A percentile compares a stretch with the other conserved stretches of the same genome.
Conservation (phyloP, 2,888 invertebrate genomes). For the Orgyia antiqua region DNA sequence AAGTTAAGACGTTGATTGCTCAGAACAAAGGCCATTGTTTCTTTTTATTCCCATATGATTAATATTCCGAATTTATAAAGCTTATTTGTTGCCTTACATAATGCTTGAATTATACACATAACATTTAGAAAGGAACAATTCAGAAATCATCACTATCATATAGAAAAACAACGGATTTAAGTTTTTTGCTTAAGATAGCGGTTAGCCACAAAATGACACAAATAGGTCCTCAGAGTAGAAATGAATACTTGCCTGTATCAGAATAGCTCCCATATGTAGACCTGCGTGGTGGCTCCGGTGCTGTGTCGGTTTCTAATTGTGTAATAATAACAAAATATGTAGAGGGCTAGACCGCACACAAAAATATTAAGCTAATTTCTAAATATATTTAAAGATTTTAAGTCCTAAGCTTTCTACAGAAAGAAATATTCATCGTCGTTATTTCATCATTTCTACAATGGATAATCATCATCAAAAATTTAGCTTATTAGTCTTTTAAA, state of each 20-base stretch:
- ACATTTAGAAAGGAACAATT: slow-evolving; percentile 5
- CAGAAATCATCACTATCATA: slow-evolving; percentile 34
- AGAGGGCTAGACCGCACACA: slow-evolving; percentile 38
- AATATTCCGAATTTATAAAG: slow-evolving; percentile 31
- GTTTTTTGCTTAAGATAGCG: slow-evolving; percentile 5
- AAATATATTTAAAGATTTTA: slow-evolving; percentile 5
- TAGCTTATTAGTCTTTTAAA: too few species aligned
- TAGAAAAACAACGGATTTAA: slow-evolving; percentile 33
- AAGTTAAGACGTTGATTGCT: slow-evolving; percentile 52
- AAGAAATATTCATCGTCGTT: slow-evolving; percentile 29
- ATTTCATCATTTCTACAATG: slow-evolving; percentile 1
- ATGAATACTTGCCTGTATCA: slow-evolving; percentile 74
- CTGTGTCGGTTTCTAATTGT: slow-evolving; percentile 78
- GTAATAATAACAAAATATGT: slow-evolving; percentile 55
- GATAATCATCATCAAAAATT: too few species aligned
- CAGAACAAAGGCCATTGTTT: slow-evolving; percentile 71
- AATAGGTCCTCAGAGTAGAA: slow-evolving; percentile 1
- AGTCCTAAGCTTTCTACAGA: too few species aligned
- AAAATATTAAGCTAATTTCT: not conserved
- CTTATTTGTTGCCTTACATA: slow-evolving; percentile 28
- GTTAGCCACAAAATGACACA: slow-evolving; percentile 15
- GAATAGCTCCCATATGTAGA: slow-evolving; percentile 73
- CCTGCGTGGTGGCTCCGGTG: slow-evolving; percentile 82
- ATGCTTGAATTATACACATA: slow-evolving; percentile 13
- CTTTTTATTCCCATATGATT: slow-evolving; percentile 57